Percentiles rank a stretch among this genome's conserved stretches.
phyloP scores from a whole-genome alignment of 2,113 vertebrate genomes.

The Phoxinus phoxinus region DNA sequence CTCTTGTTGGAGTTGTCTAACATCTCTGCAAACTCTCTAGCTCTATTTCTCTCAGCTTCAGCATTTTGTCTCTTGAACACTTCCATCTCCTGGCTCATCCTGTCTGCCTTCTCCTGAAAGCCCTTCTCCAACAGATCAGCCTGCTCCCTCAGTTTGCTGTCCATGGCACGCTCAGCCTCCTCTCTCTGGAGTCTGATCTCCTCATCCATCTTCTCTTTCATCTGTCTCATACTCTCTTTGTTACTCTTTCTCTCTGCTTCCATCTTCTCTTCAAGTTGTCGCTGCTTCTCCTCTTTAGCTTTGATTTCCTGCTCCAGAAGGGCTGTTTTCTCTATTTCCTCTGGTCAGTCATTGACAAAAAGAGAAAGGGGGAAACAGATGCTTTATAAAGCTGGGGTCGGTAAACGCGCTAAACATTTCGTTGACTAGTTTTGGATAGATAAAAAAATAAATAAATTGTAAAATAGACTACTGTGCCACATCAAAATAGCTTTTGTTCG shows the following conservation, averaged over 20 bases:
- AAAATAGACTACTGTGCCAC: no score
- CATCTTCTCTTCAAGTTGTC: background rate
- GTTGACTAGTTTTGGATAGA: no score
- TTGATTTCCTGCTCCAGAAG: constrained; percentile 33
- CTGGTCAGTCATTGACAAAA: background rate
- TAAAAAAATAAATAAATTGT: no score
- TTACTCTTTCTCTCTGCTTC: constrained; percentile 31
- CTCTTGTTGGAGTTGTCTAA: constrained; percentile 3
- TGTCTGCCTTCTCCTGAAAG: constrained; percentile 23
- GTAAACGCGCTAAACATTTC: no score
- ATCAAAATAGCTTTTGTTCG: no score
- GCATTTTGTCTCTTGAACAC: background rate
- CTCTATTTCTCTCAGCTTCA: background rate
- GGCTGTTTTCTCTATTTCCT: background rate
- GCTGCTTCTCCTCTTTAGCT: constrained; percentile 30
- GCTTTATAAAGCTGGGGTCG: no score
- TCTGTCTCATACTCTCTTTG: constrained; percentile 29
- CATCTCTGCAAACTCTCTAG: background rate
- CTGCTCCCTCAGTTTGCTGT: constrained; percentile 52
- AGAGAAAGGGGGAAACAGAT: background rate
- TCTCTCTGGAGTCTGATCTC: constrained; percentile 20
- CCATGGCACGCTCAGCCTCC: constrained; percentile 35
- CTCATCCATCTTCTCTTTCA: constrained; percentile 38
- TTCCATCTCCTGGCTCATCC: constrained; percentile 43
- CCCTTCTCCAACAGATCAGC: constrained; percentile 17